Conservation (phyloP, 2,888 invertebrate genomes). For the Myathropa florea region DNA sequence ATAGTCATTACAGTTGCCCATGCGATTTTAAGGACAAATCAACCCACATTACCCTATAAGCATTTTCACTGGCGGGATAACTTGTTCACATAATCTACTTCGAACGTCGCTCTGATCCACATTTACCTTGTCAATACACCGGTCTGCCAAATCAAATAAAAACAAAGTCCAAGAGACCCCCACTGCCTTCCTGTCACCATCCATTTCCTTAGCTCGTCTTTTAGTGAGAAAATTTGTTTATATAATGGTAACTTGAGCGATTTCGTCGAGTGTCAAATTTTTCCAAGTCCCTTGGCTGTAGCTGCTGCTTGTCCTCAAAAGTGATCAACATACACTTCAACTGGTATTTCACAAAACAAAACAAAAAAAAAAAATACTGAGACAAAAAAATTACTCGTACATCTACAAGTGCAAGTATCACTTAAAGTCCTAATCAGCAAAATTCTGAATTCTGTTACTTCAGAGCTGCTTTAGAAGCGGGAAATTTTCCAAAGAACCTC, state of each 20-base stretch:
- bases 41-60: neutral
- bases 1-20: too few relatives aligned
- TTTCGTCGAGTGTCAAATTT: slow-evolving; percentile 51
- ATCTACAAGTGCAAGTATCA: slow-evolving; percentile 16
- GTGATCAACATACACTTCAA: slow-evolving; percentile 9
- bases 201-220: slow-evolving; percentile 9
- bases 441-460: neutral
- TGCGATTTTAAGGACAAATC: too few relatives aligned
- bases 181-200: slow-evolving; percentile 25
- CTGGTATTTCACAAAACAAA: neutral
- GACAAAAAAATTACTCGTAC: slow-evolving; percentile 7
- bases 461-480: slow-evolving; percentile 19
- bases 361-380: neutral
- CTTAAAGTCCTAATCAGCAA: slow-evolving; percentile 48
- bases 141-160: neutral
- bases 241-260: slow-evolving; percentile 61
- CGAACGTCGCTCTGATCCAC: neutral
- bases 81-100: neutral
- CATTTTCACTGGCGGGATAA: neutral
- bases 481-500: slow-evolving; percentile 39
- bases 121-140: neutral
- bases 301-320: neutral
- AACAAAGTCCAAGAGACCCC: neutral
- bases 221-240: slow-evolving; percentile 61
- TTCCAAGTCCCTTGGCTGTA: slow-evolving; percentile 26